phyloP scores from a whole-genome alignment of 2,113 vertebrate genomes.

The Neotragus moschatus region DNA sequence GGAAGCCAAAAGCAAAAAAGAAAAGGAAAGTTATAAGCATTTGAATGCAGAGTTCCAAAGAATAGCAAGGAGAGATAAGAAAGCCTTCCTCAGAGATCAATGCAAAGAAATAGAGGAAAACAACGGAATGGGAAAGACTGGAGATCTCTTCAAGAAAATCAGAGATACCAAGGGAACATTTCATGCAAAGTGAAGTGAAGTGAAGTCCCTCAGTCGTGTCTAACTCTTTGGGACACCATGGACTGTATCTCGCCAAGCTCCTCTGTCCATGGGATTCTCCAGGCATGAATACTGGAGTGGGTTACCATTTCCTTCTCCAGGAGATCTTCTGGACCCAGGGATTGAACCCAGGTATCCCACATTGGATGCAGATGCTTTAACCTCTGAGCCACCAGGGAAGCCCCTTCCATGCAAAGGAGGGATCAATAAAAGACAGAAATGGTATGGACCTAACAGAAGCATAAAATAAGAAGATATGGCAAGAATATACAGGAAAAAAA shows the following conservation, averaged over 20 bases:
- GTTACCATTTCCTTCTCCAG: too few species aligned
- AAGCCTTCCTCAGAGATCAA: neutral
- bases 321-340: accelerated
- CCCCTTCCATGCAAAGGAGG: neutral
- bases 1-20: neutral
- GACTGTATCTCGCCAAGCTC: too few species aligned
- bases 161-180: neutral
- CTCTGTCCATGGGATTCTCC: too few species aligned
- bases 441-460: neutral
- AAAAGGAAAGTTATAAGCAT: neutral
- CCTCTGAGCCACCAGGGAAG: too few species aligned
- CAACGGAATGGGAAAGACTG: neutral
- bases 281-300: too few species aligned
- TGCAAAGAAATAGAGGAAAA: neutral
- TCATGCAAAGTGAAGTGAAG: neutral
- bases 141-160: neutral
- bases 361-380: too few species aligned
- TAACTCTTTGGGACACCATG: accelerated
- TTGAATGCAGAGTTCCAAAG: neutral
- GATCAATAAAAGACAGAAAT: neutral
- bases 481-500: neutral
- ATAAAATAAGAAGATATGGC: neutral
- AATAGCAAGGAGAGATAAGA: neutral
- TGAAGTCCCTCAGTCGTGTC: too few species aligned
- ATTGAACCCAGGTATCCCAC: accelerated